Conservation (phyloP, 1,140 invertebrate genomes). For the Agraylea sexmaculata region DNA sequence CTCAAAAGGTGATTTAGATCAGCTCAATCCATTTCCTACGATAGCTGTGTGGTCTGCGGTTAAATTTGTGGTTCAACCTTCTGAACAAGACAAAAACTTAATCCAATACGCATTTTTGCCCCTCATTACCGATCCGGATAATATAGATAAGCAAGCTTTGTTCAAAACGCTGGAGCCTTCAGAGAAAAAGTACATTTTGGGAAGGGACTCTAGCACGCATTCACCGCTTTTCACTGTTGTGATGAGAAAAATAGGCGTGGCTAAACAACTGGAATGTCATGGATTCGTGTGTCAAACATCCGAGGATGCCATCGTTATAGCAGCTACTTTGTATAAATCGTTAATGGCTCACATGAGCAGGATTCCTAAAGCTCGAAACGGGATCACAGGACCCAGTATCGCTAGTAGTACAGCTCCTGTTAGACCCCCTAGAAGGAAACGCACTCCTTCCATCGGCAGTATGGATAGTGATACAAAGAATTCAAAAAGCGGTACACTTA, state of each 20-base stretch:
- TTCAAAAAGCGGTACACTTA: conserved; percentile 11
- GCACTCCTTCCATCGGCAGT: conserved; percentile 44
- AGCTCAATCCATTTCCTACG: conserved; percentile 70
- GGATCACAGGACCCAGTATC: conserved; percentile 55
- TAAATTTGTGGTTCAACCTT: conserved; percentile 54
- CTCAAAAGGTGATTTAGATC: conserved; percentile 40
- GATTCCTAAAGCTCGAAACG: conserved; percentile 51
- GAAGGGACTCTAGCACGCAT: conserved; percentile 47
- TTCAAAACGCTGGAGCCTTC: conserved; percentile 43
- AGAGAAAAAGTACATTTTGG: conserved; percentile 43
- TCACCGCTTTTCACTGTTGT: conserved; percentile 84
- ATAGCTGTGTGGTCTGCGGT: conserved; percentile 86
- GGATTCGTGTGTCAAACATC: conserved; percentile 78
- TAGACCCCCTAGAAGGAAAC: conserved; percentile 45
- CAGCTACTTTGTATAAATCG: conserved; percentile 78
- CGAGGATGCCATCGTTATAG: conserved; percentile 81
- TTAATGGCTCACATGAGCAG: conserved; percentile 65
- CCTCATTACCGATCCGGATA: conserved; percentile 72
- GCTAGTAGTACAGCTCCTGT: conserved; percentile 42
- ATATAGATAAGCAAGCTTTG: conserved; percentile 56
- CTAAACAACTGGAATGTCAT: conserved; percentile 76
- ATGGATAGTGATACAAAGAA: conserved; percentile 41
- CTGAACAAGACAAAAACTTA: conserved; percentile 34
- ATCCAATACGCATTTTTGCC: conserved; percentile 67
- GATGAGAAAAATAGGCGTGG: conserved; percentile 67